Base-by-base conservation (phyloP, 2,888 invertebrate genomes). In the Drosophila bunnanda region DNA sequence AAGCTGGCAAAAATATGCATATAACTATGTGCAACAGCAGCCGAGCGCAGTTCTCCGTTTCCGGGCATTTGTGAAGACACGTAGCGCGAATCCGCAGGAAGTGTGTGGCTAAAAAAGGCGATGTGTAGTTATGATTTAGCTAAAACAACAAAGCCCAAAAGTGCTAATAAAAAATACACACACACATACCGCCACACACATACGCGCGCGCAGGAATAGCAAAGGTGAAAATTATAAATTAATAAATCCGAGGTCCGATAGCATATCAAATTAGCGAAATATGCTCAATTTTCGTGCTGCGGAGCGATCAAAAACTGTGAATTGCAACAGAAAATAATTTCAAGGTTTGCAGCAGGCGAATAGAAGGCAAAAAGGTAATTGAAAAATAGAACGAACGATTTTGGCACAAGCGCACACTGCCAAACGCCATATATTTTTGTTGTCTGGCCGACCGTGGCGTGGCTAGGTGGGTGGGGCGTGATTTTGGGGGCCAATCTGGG, bases 271-370 rank as follows among this genome's bases (percentile, higher is more conserved):
- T 87, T 78, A 86, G 75, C 67, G 65, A 88, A 83, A 88, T 88
- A 83, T 83, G 83, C 86, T 86, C 78, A 65, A 69, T 78, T 79
- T 79, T 82, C 79, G 72, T 66, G 71, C 66, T 60, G 54, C 46
- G 70, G 66, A 86, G 78, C 76, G 74, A 89, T 87, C 85, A 81
- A 87, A 89, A 89, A 77, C 80, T 80, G 85, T 85, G 85, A 70
- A 74, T 77, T 77, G 77, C 78, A 77, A 75, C 67, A 80, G 84
- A 89, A 86, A 86, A 89, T 85, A 89, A 89, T 89, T 89, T 88
- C 88, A 88, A 88, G 88, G 88, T 88, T 88, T 85, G 88, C 89
- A 82, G 82, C 80, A 79, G 80, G 80, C 88, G 89, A 89, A 89
- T 80, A 89, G 85, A 83, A 87, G 86, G 83, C 87, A 79, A 82